A percentile compares a stretch with the other conserved stretches of the same genome.
These are phyloP conservation scores for Melanerpes aurifrons DNA, from an alignment of 2,113 vertebrate species.

Conservation along the genomic window DNA sequence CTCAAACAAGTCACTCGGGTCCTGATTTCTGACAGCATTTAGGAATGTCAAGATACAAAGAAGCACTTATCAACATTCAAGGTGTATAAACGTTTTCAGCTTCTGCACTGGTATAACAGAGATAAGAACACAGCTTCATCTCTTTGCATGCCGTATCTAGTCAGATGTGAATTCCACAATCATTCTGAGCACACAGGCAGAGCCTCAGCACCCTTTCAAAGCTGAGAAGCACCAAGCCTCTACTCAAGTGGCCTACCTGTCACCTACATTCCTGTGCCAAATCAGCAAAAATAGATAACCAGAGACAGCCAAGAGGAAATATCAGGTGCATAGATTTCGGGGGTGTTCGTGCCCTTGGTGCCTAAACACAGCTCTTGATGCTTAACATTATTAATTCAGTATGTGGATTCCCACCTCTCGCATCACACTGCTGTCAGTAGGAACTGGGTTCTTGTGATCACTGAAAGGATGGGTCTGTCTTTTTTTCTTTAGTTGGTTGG, in stretches of 20 bases:
- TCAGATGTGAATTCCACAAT: rapidly evolving
- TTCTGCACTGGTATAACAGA: not conserved
- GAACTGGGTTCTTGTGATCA: not conserved
- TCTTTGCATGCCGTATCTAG: not conserved
- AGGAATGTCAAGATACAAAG: not conserved
- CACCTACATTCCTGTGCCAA: not conserved
- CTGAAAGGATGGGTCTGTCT: not conserved
- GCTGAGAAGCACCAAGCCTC: not conserved
- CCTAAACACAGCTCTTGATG: not conserved
- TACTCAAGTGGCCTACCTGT: not conserved
- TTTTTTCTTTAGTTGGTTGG: not conserved
- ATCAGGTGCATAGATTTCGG: not conserved
- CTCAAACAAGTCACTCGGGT: not conserved
- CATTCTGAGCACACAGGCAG: not conserved
- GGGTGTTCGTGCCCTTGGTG: not conserved
- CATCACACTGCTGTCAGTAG: not conserved
- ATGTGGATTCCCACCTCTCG: not conserved
- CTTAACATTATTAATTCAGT: not conserved
- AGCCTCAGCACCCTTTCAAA: not conserved
- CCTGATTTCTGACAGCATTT: not conserved
- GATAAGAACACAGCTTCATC: not conserved
- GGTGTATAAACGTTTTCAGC: rapidly evolving
- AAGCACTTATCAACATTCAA: not conserved
- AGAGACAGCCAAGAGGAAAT: not conserved
- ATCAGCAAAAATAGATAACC: not conserved